Evolutionary conservation across 2,113 vertebrate genomes (phyloP).

Genomic region (Phaetusa simplex): DNA sequence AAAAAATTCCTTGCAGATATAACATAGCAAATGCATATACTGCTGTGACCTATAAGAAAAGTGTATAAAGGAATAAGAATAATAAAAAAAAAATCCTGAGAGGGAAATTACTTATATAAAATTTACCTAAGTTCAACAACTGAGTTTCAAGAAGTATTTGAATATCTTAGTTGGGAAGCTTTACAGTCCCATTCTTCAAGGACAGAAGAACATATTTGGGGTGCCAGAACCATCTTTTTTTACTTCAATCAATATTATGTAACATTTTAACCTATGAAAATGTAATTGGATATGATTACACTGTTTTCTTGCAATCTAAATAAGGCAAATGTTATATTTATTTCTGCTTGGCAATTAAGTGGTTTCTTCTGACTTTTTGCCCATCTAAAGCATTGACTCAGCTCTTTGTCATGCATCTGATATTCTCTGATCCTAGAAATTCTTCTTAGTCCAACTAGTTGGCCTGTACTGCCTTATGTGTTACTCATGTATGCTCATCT

Average conservation of each 20-base stretch:
- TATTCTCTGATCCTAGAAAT: background rate
- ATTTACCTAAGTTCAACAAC: background rate
- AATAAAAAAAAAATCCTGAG: background rate
- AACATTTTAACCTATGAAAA: constrained; percentile 1
- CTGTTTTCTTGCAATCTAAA: background rate
- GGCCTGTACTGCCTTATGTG: background rate
- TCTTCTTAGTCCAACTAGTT: background rate
- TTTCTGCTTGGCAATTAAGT: background rate
- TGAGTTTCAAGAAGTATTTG: background rate
- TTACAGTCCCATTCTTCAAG: background rate
- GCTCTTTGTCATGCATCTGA: background rate
- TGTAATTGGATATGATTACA: background rate
- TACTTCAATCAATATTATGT: constrained; percentile 8
- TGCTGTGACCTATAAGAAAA: background rate
- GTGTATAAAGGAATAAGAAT: background rate
- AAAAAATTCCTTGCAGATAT: background rate
- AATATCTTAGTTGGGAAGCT: background rate
- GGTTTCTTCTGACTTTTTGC: background rate
- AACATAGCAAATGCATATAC: background rate
- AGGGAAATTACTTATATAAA: background rate
- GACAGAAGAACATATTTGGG: background rate
- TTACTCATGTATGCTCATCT: background rate
- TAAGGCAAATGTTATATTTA: background rate
- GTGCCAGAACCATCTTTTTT: background rate
- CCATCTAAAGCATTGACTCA: background rate